A percentile compares a stretch with the other conserved stretches of the same genome.
These are phyloP conservation scores for Bibio marci DNA, from an alignment of 2,888 invertebrate genomes.

Conservation along the genomic window DNA sequence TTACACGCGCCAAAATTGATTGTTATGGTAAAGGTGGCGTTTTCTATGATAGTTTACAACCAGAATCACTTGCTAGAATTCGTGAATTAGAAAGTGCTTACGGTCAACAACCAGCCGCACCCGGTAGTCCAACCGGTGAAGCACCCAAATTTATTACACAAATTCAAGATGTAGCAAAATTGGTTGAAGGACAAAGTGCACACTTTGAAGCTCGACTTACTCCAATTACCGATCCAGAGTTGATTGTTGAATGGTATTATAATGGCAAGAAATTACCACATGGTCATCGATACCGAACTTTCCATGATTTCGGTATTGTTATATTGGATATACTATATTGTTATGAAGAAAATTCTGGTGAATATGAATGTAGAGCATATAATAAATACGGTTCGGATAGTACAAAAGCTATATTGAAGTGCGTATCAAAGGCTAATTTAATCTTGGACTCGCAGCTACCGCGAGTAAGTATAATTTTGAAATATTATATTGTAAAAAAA, in stretches of 20 bases:
- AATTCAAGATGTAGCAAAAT: slow-evolving; percentile 62
- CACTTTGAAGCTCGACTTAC: slow-evolving; percentile 85
- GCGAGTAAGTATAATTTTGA: slow-evolving; percentile 39
- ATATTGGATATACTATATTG: slow-evolving; percentile 90
- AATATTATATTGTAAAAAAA: slow-evolving; percentile 2
- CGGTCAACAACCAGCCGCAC: slow-evolving; percentile 42
- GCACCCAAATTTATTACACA: slow-evolving; percentile 83
- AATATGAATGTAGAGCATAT: slow-evolving; percentile 82
- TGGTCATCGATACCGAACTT: slow-evolving; percentile 92
- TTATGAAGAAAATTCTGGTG: slow-evolving; percentile 90
- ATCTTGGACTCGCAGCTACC: slow-evolving; percentile 87
- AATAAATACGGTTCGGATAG: slow-evolving; percentile 82
- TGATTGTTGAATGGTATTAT: slow-evolving; percentile 90
- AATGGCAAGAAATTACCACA: slow-evolving; percentile 82
- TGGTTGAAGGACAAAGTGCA: slow-evolving; percentile 89
- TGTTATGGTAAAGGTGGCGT: slow-evolving; percentile 76
- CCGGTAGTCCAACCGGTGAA: slow-evolving; percentile 49
- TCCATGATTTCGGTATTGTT: slow-evolving; percentile 95
- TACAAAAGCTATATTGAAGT: slow-evolving; percentile 70
- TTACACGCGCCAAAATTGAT: slow-evolving; percentile 65
- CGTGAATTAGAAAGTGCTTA: slow-evolving; percentile 64
- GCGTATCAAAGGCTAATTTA: slow-evolving; percentile 74
- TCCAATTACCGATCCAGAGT: slow-evolving; percentile 86
- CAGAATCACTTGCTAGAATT: slow-evolving; percentile 75
- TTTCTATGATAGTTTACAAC: slow-evolving; percentile 76